phyloP scores from a whole-genome alignment of 92 coral and sea anemone genomes.

The Hydrozoanthus gracilis region DNA sequence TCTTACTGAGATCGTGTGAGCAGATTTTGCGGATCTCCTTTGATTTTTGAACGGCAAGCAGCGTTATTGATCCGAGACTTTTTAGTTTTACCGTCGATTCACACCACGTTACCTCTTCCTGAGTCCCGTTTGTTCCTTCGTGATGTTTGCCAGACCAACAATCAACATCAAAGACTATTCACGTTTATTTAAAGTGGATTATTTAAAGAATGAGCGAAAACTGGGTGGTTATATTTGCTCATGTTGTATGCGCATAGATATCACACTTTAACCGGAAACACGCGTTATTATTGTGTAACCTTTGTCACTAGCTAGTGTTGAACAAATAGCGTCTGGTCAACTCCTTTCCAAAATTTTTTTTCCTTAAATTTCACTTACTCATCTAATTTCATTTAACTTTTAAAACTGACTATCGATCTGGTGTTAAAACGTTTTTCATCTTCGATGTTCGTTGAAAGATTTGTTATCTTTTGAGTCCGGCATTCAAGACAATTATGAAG shows the following conservation, averaged over 20 bases:
- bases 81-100: no score
- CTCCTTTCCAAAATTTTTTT: no score
- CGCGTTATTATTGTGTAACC: slow-evolving; percentile 5
- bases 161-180: neutral
- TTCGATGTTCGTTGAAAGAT: no score
- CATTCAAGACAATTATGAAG: no score
- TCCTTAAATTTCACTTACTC: no score
- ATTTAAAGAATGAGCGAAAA: slow-evolving; percentile 17
- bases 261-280: slow-evolving; percentile 16
- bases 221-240: neutral
- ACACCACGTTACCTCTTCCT: neutral
- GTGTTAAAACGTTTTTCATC: no score
- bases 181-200: neutral
- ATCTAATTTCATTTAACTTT: no score
- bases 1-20: neutral
- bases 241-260: slow-evolving; percentile 5
- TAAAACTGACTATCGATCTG: no score
- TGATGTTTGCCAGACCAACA: neutral
- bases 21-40: neutral
- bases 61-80: neutral
- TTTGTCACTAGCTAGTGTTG: no score
- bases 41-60: neutral
- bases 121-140: neutral
- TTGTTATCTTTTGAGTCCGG: no score
- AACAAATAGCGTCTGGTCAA: no score